Conservation (phyloP, 2,888 invertebrate species). For the Pristionchus mayeri region DNA sequence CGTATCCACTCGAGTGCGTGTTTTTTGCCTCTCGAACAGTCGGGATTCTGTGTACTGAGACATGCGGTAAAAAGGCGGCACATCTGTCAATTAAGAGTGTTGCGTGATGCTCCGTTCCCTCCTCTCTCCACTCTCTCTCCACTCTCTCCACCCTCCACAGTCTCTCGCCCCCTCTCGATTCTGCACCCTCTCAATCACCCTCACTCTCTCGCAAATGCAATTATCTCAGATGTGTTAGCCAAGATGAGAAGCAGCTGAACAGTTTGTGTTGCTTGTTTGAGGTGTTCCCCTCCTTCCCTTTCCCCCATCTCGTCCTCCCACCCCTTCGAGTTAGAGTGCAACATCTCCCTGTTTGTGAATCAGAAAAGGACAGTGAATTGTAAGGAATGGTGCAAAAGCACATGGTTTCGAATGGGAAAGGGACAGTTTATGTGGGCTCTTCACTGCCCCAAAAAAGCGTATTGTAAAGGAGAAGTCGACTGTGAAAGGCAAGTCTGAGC, state of each 20-base stretch:
- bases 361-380: constrained; percentile 19
- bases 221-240: constrained; percentile 35
- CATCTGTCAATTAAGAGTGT: constrained; percentile 42
- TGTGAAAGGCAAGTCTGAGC: constrained; percentile 21
- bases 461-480: constrained; percentile 21
- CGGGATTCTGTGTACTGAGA: constrained; percentile 24
- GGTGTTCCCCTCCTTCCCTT: neutral
- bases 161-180: neutral
- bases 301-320: neutral
- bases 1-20: neutral
- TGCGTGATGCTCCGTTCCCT: neutral
- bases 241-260: constrained; percentile 33
- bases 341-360: constrained; percentile 15
- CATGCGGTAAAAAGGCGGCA: neutral
- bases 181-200: neutral
- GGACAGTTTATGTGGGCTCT: constrained; percentile 2
- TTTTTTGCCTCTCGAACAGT: neutral
- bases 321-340: neutral
- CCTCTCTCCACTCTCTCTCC: too few species aligned
- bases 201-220: neutral
- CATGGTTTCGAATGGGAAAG: constrained; percentile 2
- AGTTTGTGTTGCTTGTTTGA: constrained; percentile 42
- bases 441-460: neutral
- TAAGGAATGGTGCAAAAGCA: neutral
- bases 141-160: neutral